A percentile compares a stretch with the other conserved stretches of the same genome.
phyloP scores from a whole-genome alignment of 2,888 invertebrate genomes.

The Eubasilissa splendida region DNA sequence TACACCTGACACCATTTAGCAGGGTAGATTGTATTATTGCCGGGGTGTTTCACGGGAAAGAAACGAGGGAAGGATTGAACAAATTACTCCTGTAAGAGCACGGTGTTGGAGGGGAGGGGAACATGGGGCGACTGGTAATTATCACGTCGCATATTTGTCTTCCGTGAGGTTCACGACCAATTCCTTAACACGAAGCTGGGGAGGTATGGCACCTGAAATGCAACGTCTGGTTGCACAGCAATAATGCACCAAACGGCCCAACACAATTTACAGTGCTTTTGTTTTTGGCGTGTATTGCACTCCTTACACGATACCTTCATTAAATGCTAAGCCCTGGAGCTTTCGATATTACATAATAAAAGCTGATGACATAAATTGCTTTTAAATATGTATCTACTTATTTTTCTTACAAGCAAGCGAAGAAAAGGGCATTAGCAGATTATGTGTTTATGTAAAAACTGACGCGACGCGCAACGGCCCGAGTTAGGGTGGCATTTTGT shows the following conservation, averaged over 20 bases:
- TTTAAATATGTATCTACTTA: not conserved
- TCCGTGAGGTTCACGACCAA: conserved; percentile 35
- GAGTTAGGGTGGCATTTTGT: too few relatives aligned
- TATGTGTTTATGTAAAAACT: too few relatives aligned
- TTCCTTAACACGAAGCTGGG: conserved; percentile 17
- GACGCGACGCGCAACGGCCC: too few relatives aligned
- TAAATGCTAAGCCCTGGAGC: conserved; percentile 20
- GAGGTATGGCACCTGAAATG: conserved; percentile 11
- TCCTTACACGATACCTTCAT: conserved; percentile 21
- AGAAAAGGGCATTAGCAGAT: too few relatives aligned
- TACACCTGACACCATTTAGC: conserved; percentile 34
- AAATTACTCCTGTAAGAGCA: conserved; percentile 21
- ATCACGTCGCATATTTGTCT: conserved; percentile 55
- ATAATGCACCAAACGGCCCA: conserved; percentile 2
- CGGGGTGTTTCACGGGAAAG: conserved; percentile 12
- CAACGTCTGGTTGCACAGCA: conserved; percentile 19
- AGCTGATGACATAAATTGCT: not conserved
- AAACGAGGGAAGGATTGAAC: conserved; percentile 19
- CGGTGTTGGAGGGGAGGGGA: conserved; percentile 8
- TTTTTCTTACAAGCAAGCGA: conserved; percentile 1
- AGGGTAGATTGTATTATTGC: conserved; percentile 19
- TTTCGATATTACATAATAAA: conserved; percentile 1
- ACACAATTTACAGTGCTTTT: conserved; percentile 14
- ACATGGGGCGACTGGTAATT: conserved; percentile 47
- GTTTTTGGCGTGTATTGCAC: conserved; percentile 10